Base-by-base conservation (phyloP, 2,888 invertebrate genomes). In the Pyrochroa serraticornis region DNA sequence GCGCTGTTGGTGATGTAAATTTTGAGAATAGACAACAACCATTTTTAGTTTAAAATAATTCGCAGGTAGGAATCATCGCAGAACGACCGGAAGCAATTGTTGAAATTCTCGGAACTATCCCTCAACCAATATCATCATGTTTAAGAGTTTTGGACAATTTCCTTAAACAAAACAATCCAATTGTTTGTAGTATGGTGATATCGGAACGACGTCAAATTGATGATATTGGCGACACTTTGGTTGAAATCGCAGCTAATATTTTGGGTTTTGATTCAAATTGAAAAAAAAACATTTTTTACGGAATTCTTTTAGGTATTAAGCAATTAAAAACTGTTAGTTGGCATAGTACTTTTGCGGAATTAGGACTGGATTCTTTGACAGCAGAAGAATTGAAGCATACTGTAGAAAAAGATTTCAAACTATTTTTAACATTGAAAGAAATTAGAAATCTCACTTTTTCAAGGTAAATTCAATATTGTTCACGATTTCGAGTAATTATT, bases 311-410 rank as follows among this genome's bases (percentile, higher is more conserved):
- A 32, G 57, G 57, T 3, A 41, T 52, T 6, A 44, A 47, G 10
- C 88, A 90, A 71, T 76, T 86, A 72, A 91, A 88, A 78, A 85
- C 85, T 0, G 84, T 88, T 0, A 89, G 90, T 42, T 83, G 86
- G 60, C 87, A 88, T 71, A 84, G 88, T 0, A 87, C 89, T 0
- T 81, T 98, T 1, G 92, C 93, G 1, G 97, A 97, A 76, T 81
- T 98, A 62, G 97, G 97, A 33, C 92, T 98, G 88, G 97, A 98
- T 80, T 97, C 97, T 1, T 88, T 97, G 83, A 97, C 95, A 94
- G 94, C 93, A 0, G 93, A 96, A 0, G 97, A 98, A 80, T 94
- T 98, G 66, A 96, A 96, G 69, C 95, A 96, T 79, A 90, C 91
- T 0, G 78, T 96, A 1, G 95, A 96, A 76, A 83, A 93, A 69